Base-by-base conservation (phyloP, 2,797 vertebrate species). In the Neostethus bicornis region DNA sequence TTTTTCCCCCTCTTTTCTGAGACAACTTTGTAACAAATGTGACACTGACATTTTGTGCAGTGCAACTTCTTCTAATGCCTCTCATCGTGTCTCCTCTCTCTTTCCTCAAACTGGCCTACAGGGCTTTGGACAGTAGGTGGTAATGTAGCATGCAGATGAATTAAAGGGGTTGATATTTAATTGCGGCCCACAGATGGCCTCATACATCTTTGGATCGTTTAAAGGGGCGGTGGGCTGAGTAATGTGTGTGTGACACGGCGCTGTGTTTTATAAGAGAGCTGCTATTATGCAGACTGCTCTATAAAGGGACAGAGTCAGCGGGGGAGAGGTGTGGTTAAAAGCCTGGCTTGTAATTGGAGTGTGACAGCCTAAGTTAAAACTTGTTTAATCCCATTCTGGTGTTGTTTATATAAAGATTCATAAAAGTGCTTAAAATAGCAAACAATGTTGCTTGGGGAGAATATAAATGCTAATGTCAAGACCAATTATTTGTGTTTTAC, bases 171-270 rank as follows among this genome's bases (percentile, higher is more conserved):
- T 74, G 70, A 55, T 74, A 74, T 88, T 90, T 89, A 90, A 90
- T 88, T 88, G 85, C 29, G 53, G 72, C 66, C 73, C 82, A 64
- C 86, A 85, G 85, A 88, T 85, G 81, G 81, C 78, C 83, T 82
- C 80, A 73, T 89, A 83, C 84, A 84, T 87, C 87, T 88, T 65
- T 80, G 77, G 80, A 86, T 88, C 81, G 87, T 86, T 87, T 86
- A 88, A 90, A 89, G 83, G 79, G 84, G 84, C 25, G 82, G 79
- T 80, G 85, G 83, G 79, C 81, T 87, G 83, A 86, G 77, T 87
- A 85, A 89, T 88, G 79, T 77, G 77, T 77, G 78, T 73, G 78
- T 84, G 81, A 85, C 79, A 80, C 57, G 42, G 67, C 57, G 17
- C 77, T 84, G 84, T 87, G 81, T 87, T 90, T 86, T 89, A 87